These are phyloP conservation scores for Thamnophis elegans DNA, from an alignment of 2,797 vertebrate genomes.

Conservation along the genomic window DNA sequence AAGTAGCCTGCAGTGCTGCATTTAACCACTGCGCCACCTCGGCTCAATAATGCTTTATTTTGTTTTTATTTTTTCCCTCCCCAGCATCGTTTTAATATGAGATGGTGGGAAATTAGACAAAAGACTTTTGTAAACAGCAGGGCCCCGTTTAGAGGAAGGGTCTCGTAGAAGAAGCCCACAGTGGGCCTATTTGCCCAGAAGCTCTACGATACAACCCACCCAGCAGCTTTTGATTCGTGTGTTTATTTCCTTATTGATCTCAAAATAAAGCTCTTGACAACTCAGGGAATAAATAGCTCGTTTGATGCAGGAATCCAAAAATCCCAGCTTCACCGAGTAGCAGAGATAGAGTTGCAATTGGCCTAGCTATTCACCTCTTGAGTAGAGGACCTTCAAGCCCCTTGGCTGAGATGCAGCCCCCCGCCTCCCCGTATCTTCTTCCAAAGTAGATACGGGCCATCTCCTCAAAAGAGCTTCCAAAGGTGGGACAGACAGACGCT, in stretches of 20 bases:
- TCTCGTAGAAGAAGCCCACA: background rate
- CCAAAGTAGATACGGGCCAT: background rate
- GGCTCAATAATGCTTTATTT: too few relatives aligned
- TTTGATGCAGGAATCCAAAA: background rate
- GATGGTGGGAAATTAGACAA: background rate
- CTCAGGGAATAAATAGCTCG: background rate
- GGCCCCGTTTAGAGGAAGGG: background rate
- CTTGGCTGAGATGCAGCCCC: background rate
- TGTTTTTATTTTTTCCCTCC: background rate
- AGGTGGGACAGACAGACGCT: background rate
- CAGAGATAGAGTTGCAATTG: background rate
- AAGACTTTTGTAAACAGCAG: background rate
- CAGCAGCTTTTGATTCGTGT: background rate
- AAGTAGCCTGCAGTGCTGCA: too few relatives aligned
- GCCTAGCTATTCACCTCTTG: background rate
- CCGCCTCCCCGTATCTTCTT: background rate
- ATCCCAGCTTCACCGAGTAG: background rate
- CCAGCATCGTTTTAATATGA: background rate
- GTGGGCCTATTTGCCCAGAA: background rate
- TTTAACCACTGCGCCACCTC: too few relatives aligned
- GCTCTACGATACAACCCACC: background rate
- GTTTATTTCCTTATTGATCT: background rate
- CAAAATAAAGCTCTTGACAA: background rate
- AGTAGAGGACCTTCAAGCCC: background rate
- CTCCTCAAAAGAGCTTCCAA: background rate